A percentile compares a stretch with the other conserved stretches of the same genome.
phyloP scores from a whole-genome alignment of 2,113 vertebrate genomes.

The Brachypteracias leptosomus region DNA sequence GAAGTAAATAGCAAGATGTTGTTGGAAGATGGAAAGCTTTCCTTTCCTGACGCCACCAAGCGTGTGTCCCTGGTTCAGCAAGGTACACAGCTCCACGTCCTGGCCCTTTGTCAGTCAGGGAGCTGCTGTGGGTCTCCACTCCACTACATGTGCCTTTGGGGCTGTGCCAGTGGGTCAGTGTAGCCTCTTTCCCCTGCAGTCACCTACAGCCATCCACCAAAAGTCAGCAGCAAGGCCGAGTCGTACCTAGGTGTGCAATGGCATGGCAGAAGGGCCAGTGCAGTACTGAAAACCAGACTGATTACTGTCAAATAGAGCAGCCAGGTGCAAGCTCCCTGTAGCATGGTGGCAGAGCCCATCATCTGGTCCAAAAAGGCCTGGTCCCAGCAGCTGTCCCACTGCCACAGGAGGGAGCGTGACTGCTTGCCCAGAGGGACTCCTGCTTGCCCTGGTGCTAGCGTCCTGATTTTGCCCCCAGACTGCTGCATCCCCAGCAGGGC shows the following conservation, averaged over 20 bases:
- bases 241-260: background rate
- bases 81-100: background rate
- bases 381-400: background rate
- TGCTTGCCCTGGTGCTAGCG: background rate
- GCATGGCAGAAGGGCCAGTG: accelerated
- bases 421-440: background rate
- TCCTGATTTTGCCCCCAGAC: accelerated
- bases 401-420: background rate
- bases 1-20: slow-evolving; percentile 28
- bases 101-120: background rate
- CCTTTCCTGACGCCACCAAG: background rate
- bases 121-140: background rate
- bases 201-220: background rate
- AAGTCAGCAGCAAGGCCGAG: background rate
- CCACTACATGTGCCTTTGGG: background rate
- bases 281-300: background rate
- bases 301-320: background rate
- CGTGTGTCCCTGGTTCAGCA: accelerated
- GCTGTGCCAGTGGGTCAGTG: background rate
- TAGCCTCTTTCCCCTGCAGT: background rate
- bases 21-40: background rate
- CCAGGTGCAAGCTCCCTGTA: background rate
- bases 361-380: background rate
- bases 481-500: background rate
- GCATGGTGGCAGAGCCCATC: background rate